These are phyloP conservation scores for Pherbina coryleti DNA, from an alignment of 2,888 invertebrate species.

Conservation along the genomic window DNA sequence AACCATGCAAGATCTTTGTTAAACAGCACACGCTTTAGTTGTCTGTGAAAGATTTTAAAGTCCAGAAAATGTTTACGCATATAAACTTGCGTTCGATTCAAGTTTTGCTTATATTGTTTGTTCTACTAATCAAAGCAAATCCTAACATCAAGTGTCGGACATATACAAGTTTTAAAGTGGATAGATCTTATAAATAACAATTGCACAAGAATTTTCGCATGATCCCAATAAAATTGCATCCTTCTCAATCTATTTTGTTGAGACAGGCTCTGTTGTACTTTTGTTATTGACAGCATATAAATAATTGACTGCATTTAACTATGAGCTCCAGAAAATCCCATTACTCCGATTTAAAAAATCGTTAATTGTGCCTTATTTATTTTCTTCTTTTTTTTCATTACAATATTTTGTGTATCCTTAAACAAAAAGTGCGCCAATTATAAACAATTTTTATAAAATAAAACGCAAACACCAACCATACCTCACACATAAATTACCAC, in stretches of 20 bases:
- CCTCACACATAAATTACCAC: slow-evolving; percentile 28
- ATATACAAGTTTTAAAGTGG: too few relatives aligned
- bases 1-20: too few relatives aligned
- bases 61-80: too few relatives aligned
- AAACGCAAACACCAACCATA: slow-evolving; percentile 33
- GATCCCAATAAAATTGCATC: too few relatives aligned
- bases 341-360: not conserved
- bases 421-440: slow-evolving; percentile 19
- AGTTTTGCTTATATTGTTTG: too few relatives aligned
- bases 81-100: too few relatives aligned
- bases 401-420: not conserved
- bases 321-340: not conserved
- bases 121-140: too few relatives aligned
- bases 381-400: slow-evolving; percentile 29
- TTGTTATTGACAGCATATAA: not conserved
- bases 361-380: slow-evolving; percentile 27
- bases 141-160: too few relatives aligned
- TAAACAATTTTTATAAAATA: not conserved
- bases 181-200: too few relatives aligned
- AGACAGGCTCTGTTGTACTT: not conserved
- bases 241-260: not conserved
- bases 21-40: too few relatives aligned
- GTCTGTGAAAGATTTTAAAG: too few relatives aligned
- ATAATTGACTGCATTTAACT: not conserved
- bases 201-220: too few relatives aligned